Evolutionary conservation across 2,113 vertebrate species (phyloP), one percentile per base, ranked within the genome.

Genomic region (Psilopogon haemacephalus): DNA sequence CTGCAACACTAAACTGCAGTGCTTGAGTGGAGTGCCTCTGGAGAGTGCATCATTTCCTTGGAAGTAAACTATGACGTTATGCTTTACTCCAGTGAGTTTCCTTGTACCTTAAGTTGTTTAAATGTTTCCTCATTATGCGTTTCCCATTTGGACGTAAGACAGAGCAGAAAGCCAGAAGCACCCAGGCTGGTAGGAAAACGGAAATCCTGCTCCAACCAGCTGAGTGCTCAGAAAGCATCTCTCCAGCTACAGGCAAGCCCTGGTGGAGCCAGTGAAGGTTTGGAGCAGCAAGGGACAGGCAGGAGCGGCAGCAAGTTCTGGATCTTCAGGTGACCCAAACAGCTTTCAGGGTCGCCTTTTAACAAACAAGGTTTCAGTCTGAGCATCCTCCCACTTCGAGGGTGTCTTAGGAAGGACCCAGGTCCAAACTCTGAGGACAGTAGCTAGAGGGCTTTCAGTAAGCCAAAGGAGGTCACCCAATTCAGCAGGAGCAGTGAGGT

Each of bases 31-130:
- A 93, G 64, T 27, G 35, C 75, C 63, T 94, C 73, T 70, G 52
- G 68, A 80, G 59, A 77, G 64, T 86, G 68, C 92, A 93, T 89
- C 79, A 95, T 68, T 95, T 96, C 95, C 95, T 95, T 77, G 88
- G 92, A 80, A 96, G 94, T 82, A 69, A 91, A 75, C 75, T 54
- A 69, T 9, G 82, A 69, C 0, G 5, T 46, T 40, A 67, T 83
- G 18, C 79, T 93, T 54, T 73, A 92, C 59, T 82, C 44, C 84
- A 89, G 67, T 2, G 3, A 82, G 86, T 76, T 90, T 94, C 95
- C 95, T 95, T 92, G 89, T 95, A 91, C 91, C 64, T 23, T 33
- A 16, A 48, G 78, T 87, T 93, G 89, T 96, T 95, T 96, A 95
- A 95, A 96, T 63, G 84, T 42, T 89, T 91, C 83, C 78, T 91